phyloP scores from a whole-genome alignment of 2,797 vertebrate genomes.

The Semaprochilodus insignis region DNA sequence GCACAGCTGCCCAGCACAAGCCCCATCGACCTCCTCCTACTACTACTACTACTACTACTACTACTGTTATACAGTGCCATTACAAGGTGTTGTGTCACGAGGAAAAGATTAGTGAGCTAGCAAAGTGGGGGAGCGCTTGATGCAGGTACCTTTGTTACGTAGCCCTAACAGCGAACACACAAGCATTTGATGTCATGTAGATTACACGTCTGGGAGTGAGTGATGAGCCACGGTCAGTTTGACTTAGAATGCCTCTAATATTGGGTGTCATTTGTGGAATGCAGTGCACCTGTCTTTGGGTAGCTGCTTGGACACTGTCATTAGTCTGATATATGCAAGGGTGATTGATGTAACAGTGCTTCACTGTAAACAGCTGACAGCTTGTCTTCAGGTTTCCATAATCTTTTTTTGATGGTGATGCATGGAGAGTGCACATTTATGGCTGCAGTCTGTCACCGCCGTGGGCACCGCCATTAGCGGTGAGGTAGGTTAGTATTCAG shows the following conservation, averaged over 20 bases:
- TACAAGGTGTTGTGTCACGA: neutral
- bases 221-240: neutral
- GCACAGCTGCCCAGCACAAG: neutral
- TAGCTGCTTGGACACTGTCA: constrained; percentile 8
- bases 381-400: constrained; percentile 31
- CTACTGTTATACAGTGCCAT: neutral
- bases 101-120: constrained; percentile 4
- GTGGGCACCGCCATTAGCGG: neutral
- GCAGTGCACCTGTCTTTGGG: neutral
- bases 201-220: neutral
- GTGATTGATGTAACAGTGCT: constrained; percentile 13
- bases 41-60: no score
- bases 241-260: constrained; percentile 23
- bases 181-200: constrained; percentile 17
- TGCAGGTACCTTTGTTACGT: constrained; percentile 7
- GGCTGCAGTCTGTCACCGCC: constrained; percentile 11
- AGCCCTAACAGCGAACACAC: neutral
- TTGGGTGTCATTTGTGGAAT: constrained; percentile 31
- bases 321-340: constrained; percentile 7
- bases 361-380: constrained; percentile 22
- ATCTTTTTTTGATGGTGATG: constrained; percentile 18
- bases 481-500: neutral
- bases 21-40: no score
- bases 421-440: neutral
- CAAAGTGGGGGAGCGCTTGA: neutral